Percentiles rank a stretch among this genome's conserved stretches.
Evolutionary conservation across 2,113 vertebrate species (phyloP).

Genomic region (Ammospiza caudacuta): DNA sequence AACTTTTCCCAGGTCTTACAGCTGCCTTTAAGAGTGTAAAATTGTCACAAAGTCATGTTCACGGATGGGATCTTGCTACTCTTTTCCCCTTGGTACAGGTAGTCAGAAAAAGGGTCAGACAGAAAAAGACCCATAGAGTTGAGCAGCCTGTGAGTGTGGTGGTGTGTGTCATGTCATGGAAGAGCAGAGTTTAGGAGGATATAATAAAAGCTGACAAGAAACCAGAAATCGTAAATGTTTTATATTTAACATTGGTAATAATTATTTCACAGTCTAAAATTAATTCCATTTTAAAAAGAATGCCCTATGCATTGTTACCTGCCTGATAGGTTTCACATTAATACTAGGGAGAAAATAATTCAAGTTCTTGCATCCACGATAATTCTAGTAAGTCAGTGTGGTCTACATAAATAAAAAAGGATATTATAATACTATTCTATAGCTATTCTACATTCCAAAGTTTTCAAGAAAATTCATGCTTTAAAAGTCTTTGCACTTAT

Average conservation of each 20-base stretch:
- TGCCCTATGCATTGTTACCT: neutral
- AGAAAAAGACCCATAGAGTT: neutral
- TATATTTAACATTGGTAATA: conserved; percentile 15
- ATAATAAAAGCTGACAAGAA: neutral
- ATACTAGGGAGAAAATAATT: conserved; percentile 27
- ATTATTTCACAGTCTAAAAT: conserved; percentile 18
- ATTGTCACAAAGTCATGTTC: neutral
- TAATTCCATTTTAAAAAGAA: neutral
- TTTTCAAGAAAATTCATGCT: neutral
- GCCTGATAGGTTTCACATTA: neutral
- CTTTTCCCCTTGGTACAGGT: neutral
- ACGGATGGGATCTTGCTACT: neutral
- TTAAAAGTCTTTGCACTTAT: neutral
- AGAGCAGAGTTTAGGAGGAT: neutral
- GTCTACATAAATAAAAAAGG: conserved; percentile 20
- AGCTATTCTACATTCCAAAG: neutral
- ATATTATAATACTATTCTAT: neutral
- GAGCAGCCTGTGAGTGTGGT: neutral
- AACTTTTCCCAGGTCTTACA: neutral
- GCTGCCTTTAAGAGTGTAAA: neutral
- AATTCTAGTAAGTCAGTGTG: conserved; percentile 25
- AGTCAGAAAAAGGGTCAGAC: neutral
- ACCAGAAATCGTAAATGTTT: neutral
- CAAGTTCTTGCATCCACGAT: conserved; percentile 4
- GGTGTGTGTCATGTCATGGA: neutral